phyloP scores from a whole-genome alignment of 64 coral and sea anemone genomes.

The Porites australiensis region DNA sequence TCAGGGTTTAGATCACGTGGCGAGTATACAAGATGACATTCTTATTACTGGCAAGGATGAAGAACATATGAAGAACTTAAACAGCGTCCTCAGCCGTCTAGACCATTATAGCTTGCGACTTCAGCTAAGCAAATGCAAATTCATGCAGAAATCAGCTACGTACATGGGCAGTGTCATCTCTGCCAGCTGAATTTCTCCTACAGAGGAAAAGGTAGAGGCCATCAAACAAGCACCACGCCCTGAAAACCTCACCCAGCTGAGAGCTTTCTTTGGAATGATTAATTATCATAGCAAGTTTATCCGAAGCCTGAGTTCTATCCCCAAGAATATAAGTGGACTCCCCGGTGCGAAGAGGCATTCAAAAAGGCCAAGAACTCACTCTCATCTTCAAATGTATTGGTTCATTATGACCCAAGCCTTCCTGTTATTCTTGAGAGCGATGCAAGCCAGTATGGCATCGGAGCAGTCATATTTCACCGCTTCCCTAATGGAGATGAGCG shows the following conservation, averaged over 20 bases:
- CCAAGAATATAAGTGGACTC: conserved; percentile 4
- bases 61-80: neutral
- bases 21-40: neutral
- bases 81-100: neutral
- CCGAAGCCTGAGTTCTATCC: neutral
- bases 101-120: neutral
- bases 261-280: conserved; percentile 30
- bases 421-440: conserved; percentile 48
- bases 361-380: conserved; percentile 33
- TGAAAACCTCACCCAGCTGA: neutral
- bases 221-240: conserved; percentile 8
- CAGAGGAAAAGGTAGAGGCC: neutral
- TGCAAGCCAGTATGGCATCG: conserved; percentile 49
- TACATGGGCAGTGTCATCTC: neutral
- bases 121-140: neutral
- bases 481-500: conserved; percentile 32
- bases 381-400: conserved; percentile 21
- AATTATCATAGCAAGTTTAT: conserved; percentile 46
- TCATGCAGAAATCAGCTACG: neutral
- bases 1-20: neutral
- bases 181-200: neutral
- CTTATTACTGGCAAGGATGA: neutral
- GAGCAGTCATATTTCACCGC: conserved; percentile 1
- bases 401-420: conserved; percentile 47
- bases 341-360: conserved; percentile 12